These are phyloP conservation scores for Entomobrya multifasciata DNA, from an alignment of 2,888 invertebrate genomes.

Conservation along the genomic window DNA sequence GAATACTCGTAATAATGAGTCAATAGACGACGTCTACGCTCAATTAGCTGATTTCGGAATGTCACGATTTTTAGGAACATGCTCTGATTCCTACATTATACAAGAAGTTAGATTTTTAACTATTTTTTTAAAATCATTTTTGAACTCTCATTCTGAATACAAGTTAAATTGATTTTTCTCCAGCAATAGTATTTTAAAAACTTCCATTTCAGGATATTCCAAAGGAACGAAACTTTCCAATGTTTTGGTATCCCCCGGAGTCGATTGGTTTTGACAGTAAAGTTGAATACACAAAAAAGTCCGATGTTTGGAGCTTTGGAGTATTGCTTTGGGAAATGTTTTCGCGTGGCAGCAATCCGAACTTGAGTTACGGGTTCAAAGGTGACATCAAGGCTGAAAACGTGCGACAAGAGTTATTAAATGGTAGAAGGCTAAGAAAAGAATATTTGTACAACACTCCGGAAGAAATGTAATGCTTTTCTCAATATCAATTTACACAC, in stretches of 20 bases:
- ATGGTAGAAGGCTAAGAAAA: not conserved
- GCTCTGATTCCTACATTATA: not conserved
- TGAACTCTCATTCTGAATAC: no score
- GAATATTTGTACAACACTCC: not conserved
- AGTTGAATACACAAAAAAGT: slow-evolving; percentile 39
- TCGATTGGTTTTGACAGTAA: not conserved
- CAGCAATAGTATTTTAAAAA: no score
- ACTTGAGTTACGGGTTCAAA: no score
- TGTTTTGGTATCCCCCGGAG: slow-evolving; percentile 66
- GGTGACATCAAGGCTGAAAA: not conserved
- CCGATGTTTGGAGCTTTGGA: slow-evolving; percentile 68
- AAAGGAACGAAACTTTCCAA: slow-evolving; percentile 40
- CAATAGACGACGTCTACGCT: not conserved
- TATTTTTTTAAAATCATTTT: no score
- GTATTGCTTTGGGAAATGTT: slow-evolving; percentile 70
- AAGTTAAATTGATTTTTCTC: no score
- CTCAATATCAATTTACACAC: no score
- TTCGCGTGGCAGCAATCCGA: no score
- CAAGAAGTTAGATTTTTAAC: no score
- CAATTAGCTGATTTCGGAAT: slow-evolving; percentile 67
- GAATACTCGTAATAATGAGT: not conserved
- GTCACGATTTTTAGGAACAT: not conserved
- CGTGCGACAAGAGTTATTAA: not conserved
- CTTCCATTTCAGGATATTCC: no score
- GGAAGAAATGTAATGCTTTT: not conserved